These are phyloP conservation scores for Trichosurus vulpecula DNA, from an alignment of 2,797 vertebrate species.

Conservation along the genomic window DNA sequence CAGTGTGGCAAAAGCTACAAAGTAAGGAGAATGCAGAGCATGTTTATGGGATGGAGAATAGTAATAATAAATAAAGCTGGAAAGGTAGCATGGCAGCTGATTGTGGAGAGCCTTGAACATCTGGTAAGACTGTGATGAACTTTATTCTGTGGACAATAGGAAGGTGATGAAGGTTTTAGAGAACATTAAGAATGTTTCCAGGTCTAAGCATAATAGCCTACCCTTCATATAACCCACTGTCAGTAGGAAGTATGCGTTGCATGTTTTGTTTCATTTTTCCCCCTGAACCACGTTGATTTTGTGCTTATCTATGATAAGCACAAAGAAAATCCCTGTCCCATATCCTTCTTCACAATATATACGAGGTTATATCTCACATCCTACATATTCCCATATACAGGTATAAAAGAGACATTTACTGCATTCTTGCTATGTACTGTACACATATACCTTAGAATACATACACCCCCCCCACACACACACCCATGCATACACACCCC, in stretches of 20 bases:
- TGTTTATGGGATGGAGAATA: not conserved
- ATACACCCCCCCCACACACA: conserved; percentile 3
- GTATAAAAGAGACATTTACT: conserved; percentile 38
- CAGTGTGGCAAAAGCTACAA: not conserved
- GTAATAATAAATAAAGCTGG: too few species aligned
- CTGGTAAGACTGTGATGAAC: not conserved
- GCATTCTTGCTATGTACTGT: conserved; percentile 28
- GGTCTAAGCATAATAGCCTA: not conserved
- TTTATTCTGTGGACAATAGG: not conserved
- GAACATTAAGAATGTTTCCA: not conserved
- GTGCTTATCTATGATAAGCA: not conserved
- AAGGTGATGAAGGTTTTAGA: not conserved
- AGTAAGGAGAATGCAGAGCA: not conserved
- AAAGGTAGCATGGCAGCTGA: not conserved
- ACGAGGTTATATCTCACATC: conserved; percentile 9
- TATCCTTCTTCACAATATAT: not conserved
- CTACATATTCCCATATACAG: not conserved
- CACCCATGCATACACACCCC: conserved; percentile 50
- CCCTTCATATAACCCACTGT: not conserved
- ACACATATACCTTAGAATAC: conserved; percentile 34
- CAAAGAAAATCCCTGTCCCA: not conserved
- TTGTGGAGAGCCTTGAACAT: not conserved
- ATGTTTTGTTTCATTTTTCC: not conserved
- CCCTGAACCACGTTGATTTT: not conserved
- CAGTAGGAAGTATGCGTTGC: not conserved